A percentile compares a stretch with the other conserved stretches of the same genome.
phyloP scores from a whole-genome alignment of 2,797 vertebrate genomes.

The Gymnopithys bicolor region DNA sequence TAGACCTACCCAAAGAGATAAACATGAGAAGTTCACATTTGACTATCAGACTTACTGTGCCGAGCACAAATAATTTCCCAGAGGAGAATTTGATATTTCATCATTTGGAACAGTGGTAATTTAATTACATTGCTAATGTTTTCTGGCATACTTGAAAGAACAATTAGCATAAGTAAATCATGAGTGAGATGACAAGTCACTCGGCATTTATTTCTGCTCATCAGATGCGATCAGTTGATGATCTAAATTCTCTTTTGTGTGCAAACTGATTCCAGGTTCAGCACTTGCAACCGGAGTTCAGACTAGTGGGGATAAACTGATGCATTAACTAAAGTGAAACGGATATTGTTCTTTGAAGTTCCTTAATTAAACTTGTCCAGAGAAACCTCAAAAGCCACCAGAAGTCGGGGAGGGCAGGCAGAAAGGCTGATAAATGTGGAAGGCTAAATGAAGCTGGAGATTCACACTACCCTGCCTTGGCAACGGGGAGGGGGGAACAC shows the following conservation, averaged over 20 bases:
- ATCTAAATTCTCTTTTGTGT: conserved; percentile 23
- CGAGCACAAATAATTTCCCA: conserved; percentile 73
- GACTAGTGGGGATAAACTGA: background rate
- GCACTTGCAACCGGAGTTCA: background rate
- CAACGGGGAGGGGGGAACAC: background rate
- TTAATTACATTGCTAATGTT: conserved; percentile 77
- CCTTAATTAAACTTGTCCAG: conserved; percentile 7
- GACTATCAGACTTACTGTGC: conserved; percentile 59
- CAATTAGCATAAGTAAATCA: conserved; percentile 77
- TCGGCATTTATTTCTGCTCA: conserved; percentile 64
- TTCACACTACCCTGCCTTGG: background rate
- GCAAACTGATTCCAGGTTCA: background rate
- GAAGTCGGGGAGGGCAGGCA: background rate
- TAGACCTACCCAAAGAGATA: conserved; percentile 68
- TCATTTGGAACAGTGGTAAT: conserved; percentile 72
- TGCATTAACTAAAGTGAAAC: background rate
- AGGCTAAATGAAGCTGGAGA: conserved; percentile 1
- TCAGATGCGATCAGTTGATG: conserved; percentile 38
- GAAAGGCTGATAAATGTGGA: background rate
- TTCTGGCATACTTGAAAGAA: conserved; percentile 74
- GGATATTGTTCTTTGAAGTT: background rate
- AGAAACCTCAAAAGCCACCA: conserved; percentile 37
- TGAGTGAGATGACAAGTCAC: conserved; percentile 73
- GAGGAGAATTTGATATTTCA: conserved; percentile 72
- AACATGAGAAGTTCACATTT: conserved; percentile 66